Percentiles rank a stretch among this genome's conserved stretches.
Evolutionary conservation across 92 coral and sea anemone genomes (phyloP).

Genomic region (Muricea muricata): DNA sequence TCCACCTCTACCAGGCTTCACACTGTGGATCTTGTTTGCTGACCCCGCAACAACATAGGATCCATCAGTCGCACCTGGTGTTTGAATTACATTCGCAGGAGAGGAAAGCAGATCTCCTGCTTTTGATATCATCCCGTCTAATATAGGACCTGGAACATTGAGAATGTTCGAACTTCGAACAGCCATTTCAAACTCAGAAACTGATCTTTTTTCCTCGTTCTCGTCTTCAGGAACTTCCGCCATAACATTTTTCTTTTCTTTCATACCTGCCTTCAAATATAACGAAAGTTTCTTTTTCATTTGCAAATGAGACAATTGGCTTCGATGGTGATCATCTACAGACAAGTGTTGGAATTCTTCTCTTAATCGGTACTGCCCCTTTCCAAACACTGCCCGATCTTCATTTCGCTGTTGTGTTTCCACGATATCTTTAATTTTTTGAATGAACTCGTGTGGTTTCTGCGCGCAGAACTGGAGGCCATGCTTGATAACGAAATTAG

Average conservation of each 20-base stretch:
- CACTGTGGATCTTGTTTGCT: conserved; percentile 48
- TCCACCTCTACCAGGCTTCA: conserved; percentile 61
- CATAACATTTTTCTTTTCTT: conserved; percentile 18
- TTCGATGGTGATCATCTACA: conserved; percentile 34
- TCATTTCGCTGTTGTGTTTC: conserved; percentile 56
- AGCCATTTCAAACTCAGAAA: not conserved
- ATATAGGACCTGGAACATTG: conserved; percentile 35
- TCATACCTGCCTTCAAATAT: conserved; percentile 35
- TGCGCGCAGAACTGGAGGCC: conserved; percentile 46
- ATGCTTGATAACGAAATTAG: conserved; percentile 46
- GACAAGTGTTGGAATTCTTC: conserved; percentile 35
- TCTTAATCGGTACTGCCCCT: conserved; percentile 35
- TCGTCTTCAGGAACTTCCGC: not conserved
- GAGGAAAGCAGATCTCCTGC: conserved; percentile 30
- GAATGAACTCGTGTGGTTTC: conserved; percentile 58
- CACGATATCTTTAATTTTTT: conserved; percentile 34
- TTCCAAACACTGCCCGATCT: conserved; percentile 53
- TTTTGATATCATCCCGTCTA: conserved; percentile 47
- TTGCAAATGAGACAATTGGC: conserved; percentile 35
- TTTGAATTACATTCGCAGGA: conserved; percentile 44
- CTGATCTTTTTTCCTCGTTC: not conserved
- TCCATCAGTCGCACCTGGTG: conserved; percentile 58
- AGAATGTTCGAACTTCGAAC: not conserved
- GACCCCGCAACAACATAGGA: conserved; percentile 57
- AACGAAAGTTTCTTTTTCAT: conserved; percentile 20